Base-by-base conservation (phyloP, 1,140 invertebrate genomes). In the Pseudobourletiella spinata region DNA sequence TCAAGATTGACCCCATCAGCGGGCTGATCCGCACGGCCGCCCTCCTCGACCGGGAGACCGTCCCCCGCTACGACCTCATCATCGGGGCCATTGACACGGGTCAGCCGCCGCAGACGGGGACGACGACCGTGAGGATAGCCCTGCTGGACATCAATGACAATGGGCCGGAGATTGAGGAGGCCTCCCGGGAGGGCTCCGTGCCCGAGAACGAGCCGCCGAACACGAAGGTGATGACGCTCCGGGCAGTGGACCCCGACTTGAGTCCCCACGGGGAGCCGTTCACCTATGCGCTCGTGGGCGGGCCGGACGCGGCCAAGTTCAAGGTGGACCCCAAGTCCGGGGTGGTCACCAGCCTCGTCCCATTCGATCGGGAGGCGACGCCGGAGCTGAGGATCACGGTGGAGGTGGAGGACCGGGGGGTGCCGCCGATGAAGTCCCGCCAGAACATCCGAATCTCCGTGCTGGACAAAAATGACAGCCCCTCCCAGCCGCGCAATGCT, bases 231-330 rank as follows among this genome's bases (percentile, higher is more conserved):
- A 88, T 92, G 80, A 87, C 84, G 0, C 74, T 98, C 4, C 81
- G 81, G 32, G 92, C 92, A 0, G 87, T 78, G 29, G 94, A 98
- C 81, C 84, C 86, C 1, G 93, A 97, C 78, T 74, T 94, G 15
- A 86, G 89, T n/a, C 88, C 89, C 11, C 95, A 95, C 73, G 90
- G 89, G 15, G 89, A 85, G 20, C 93, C 93, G 3, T 98, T 95
- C 71, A 85, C 80, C 0, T 97, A 91, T 71, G 77, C 77, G 52
- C 74, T 94, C 2, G 78, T 92, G 20, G 87, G 86, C 3, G 89
- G 89, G 3, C 83, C 81, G 69, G 86, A 91, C 70, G 82, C 83
- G 70, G 83, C 86, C 62, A 81, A 83, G 63, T 85, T 95, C 8
- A 83, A 79, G 67, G 77, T 95, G 20, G 86, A 91, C 60, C 83